Percentiles rank a stretch among this genome's conserved stretches.
phyloP scores from a whole-genome alignment of 2,113 vertebrate species.

The Mus musculus region DNA sequence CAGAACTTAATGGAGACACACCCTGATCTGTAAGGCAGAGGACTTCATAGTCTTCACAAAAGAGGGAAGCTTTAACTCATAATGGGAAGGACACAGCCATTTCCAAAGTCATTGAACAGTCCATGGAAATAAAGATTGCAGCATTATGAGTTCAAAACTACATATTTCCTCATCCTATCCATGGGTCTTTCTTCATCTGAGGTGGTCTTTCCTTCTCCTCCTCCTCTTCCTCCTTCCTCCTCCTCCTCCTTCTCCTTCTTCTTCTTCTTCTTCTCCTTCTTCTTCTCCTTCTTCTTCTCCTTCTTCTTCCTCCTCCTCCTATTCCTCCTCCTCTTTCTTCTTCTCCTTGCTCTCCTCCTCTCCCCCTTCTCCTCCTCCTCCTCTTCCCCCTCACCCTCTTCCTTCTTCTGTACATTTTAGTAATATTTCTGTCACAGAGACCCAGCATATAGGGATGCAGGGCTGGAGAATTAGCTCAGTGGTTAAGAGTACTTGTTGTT shows the following conservation, averaged over 20 bases:
- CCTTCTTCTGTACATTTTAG: neutral
- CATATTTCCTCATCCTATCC: neutral
- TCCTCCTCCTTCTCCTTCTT: neutral
- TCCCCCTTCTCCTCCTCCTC: fast-evolving
- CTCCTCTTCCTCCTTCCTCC: neutral
- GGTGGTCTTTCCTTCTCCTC: neutral
- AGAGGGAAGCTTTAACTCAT: neutral
- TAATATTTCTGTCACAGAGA: neutral
- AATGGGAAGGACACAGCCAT: neutral
- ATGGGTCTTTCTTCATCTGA: neutral
- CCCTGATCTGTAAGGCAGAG: neutral
- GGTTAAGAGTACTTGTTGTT: neutral
- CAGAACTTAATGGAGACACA: neutral
- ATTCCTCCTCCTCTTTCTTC: fast-evolving
- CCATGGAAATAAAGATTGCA: neutral
- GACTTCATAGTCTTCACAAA: neutral
- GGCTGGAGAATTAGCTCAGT: neutral
- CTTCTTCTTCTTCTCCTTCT: fast-evolving
- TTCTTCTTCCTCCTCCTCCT: fast-evolving
- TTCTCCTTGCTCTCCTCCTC: too few species aligned
- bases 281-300: fast-evolving
- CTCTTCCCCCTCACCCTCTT: fast-evolving
- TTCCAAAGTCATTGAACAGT: neutral
- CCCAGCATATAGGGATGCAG: neutral
- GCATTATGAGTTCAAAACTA: neutral